These are phyloP conservation scores for Agriopis leucophaearia DNA, from an alignment of 2,888 invertebrate genomes.

Conservation along the genomic window DNA sequence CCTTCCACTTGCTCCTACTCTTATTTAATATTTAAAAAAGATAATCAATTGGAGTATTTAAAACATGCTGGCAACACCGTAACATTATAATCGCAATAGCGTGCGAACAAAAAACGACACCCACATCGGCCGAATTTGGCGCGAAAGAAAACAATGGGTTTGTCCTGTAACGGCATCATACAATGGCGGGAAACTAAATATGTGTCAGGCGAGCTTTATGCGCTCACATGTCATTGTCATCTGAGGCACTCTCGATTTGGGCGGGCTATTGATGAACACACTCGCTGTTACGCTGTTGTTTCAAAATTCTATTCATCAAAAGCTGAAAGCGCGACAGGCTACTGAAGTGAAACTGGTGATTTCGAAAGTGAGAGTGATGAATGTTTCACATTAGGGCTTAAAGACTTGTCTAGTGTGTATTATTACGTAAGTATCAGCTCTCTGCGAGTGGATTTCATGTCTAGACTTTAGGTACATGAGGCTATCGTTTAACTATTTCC, in stretches of 20 bases:
- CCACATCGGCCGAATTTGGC: slow-evolving; percentile 73
- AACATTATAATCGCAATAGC: slow-evolving; percentile 59
- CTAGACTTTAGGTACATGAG: slow-evolving; percentile 2
- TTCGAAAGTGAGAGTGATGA: slow-evolving; percentile 36
- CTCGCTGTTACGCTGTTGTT: slow-evolving; percentile 25
- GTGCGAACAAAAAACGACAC: slow-evolving; percentile 77
- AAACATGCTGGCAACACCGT: slow-evolving; percentile 26
- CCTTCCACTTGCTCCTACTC: not conserved
- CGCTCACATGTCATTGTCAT: slow-evolving; percentile 56
- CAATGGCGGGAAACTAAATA: slow-evolving; percentile 58
- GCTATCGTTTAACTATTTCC: not conserved
- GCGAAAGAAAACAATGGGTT: slow-evolving; percentile 76
- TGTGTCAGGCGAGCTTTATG: slow-evolving; percentile 60
- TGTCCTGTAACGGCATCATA: slow-evolving; percentile 72
- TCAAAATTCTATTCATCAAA: slow-evolving; percentile 31
- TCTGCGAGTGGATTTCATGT: slow-evolving; percentile 12
- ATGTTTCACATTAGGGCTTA: slow-evolving; percentile 36
- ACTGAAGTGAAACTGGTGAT: slow-evolving; percentile 36
- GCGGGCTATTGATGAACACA: slow-evolving; percentile 51
- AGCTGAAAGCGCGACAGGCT: slow-evolving; percentile 31
- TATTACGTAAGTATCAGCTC: slow-evolving; percentile 17
- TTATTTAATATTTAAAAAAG: not conserved
- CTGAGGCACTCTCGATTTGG: slow-evolving; percentile 56
- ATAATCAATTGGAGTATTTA: not conserved
- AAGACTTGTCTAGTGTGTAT: slow-evolving; percentile 22